phyloP scores from a whole-genome alignment of 1,140 invertebrate species.

The Tetraneura akinire region DNA sequence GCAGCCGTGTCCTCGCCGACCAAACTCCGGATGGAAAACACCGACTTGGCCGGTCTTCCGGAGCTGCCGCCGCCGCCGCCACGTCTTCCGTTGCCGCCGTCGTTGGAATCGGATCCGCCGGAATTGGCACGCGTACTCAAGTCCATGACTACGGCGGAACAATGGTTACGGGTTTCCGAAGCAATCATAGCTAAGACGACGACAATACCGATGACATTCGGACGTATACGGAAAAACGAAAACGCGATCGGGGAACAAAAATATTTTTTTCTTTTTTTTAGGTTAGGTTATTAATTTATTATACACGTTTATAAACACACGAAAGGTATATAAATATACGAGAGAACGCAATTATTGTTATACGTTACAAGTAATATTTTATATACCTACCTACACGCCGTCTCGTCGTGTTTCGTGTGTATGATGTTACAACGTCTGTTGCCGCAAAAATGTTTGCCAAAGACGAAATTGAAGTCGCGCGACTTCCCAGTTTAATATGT shows the following conservation, averaged over 20 bases:
- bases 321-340: no score
- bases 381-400: background rate
- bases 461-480: no score
- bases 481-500: no score
- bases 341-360: no score
- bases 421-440: no score
- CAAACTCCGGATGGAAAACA: constrained; percentile 55
- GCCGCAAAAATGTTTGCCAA: no score
- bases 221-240: no score
- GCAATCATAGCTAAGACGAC: background rate
- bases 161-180: constrained; percentile 38
- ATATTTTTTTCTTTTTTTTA: background rate
- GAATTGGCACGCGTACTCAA: constrained; percentile 15
- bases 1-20: constrained; percentile 53
- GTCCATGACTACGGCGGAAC: constrained; percentile 28
- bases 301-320: no score
- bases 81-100: background rate
- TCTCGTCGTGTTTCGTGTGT: no score
- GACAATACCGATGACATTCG: background rate
- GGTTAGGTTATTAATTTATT: no score
- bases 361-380: background rate
- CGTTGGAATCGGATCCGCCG: background rate
- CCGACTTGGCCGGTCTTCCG: constrained; percentile 54
- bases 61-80: constrained; percentile 10
- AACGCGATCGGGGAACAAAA: background rate